Evolutionary conservation across 1,140 invertebrate genomes (phyloP).

Genomic region (Drosophila saltans): DNA sequence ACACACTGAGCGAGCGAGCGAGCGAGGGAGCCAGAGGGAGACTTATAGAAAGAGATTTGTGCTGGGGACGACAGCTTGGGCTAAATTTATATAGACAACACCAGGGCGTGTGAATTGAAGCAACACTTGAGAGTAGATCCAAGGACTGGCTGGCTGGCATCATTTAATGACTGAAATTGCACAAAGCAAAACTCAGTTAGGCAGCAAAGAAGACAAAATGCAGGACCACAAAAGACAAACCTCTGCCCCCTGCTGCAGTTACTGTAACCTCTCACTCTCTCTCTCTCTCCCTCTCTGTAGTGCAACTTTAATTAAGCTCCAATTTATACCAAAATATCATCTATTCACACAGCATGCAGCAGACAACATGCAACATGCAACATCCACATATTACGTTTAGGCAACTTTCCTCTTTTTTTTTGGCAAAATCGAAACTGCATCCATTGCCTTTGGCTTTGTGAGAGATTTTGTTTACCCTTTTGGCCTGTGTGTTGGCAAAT

Average conservation of each 20-base stretch:
- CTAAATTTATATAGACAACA: conserved; percentile 57
- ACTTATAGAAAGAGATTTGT: conserved; percentile 39
- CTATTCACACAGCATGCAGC: background rate
- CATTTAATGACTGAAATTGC: conserved; percentile 74
- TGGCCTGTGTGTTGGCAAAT: background rate
- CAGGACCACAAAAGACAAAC: conserved; percentile 18
- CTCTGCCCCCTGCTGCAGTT: background rate
- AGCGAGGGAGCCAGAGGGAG: conserved; percentile 1
- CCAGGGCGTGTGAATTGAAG: conserved; percentile 50
- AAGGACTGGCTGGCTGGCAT: conserved; percentile 36
- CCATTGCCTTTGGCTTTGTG: background rate
- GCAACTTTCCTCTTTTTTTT: background rate
- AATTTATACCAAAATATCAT: conserved; percentile 39
- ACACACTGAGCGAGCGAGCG: background rate
- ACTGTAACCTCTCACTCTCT: conserved; percentile 14
- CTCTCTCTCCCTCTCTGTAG: background rate
- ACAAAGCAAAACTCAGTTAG: conserved; percentile 46
- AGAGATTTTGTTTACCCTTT: conserved; percentile 8
- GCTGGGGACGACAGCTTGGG: conserved; percentile 20
- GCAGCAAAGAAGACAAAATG: conserved; percentile 38
- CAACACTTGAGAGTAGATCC: conserved; percentile 54
- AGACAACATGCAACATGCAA: background rate
- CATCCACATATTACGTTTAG: conserved; percentile 1
- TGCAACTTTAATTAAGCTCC: conserved; percentile 72
- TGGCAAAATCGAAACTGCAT: conserved; percentile 2